Evolutionary conservation across 2,888 invertebrate genomes (phyloP), one percentile per base, ranked within the genome.

Genomic region (Mesoligia furuncula): DNA sequence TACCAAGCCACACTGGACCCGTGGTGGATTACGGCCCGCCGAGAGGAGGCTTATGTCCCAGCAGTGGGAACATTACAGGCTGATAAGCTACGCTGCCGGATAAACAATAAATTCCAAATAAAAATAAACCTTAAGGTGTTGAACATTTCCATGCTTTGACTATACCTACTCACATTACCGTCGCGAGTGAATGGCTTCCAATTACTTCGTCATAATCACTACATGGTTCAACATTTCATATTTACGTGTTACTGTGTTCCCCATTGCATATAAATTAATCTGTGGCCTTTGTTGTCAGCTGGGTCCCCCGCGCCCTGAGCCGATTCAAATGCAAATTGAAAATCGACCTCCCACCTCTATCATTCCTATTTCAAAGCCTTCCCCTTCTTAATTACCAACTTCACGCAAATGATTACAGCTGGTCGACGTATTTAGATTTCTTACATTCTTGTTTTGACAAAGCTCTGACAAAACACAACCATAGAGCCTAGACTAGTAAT

Each of bases 311-410:
- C 86, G 84, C 84, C 84, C 87, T 81, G 85, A 75, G 83, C 84
- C 90, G 87, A 93, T 93, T 93, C 92, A 93, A 91, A 93, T 93
- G 93, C 90, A 93, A 93, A 93, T 93, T 91, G 89, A 92, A 92
- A 91, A 91, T 92, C 90, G 90, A 89, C 91, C 90, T 87, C 87
- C 90, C 84, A 87, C 88, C 91, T 85, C 89, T 88, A 85, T 88
- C 87, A 85, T 85, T 83, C 84, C 84, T 86, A 80, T 84, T 87
- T 79, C 84, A 78, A 76, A 85, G 81, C 82, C 83, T 78, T 81
- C 81, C 81, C 75, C 81, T 87, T 89, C 92, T 90, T 92, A 93
- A 92, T 93, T 91, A 92, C 87, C 84, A 87, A 89, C 88, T 90
- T 90, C 77, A 86, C 83, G 85, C 80, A 79, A 88, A 80, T 84